Evolutionary conservation across 1,140 invertebrate genomes (phyloP).

Genomic region (Nephotettix cincticeps): DNA sequence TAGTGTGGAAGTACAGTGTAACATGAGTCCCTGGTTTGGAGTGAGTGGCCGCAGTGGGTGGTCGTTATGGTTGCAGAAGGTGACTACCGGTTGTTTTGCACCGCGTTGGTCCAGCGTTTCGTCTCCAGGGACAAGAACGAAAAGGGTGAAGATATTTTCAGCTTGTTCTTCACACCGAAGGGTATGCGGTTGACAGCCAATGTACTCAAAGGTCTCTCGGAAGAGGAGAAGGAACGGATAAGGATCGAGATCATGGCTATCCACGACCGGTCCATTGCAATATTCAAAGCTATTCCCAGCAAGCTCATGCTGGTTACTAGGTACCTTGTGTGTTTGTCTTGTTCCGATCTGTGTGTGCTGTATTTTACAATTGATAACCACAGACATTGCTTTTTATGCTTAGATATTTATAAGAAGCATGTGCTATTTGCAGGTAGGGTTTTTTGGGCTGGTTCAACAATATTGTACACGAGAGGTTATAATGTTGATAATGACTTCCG

Average conservation of each 20-base stretch:
- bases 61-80: conserved; percentile 36
- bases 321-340: conserved; percentile 40
- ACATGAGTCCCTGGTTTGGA: no score
- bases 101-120: conserved; percentile 47
- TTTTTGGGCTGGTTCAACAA: no score
- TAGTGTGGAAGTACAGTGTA: no score
- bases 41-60: no score
- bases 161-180: conserved; percentile 42
- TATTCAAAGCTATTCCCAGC: conserved; percentile 49
- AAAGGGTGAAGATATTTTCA: conserved; percentile 38
- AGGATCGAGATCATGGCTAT: conserved; percentile 46
- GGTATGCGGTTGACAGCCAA: conserved; percentile 39
- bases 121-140: conserved; percentile 30
- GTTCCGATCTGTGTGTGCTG: conserved; percentile 6
- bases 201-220: conserved; percentile 21
- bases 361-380: no score
- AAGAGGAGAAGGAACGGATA: conserved; percentile 45
- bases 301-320: conserved; percentile 52
- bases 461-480: no score
- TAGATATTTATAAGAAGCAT: no score
- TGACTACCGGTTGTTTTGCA: conserved; percentile 49
- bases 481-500: no score
- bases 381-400: no score
- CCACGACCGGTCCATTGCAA: conserved; percentile 47
- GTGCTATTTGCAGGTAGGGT: no score